phyloP scores from a whole-genome alignment of 2,113 vertebrate genomes.

The Petrocephalus zakoni region DNA sequence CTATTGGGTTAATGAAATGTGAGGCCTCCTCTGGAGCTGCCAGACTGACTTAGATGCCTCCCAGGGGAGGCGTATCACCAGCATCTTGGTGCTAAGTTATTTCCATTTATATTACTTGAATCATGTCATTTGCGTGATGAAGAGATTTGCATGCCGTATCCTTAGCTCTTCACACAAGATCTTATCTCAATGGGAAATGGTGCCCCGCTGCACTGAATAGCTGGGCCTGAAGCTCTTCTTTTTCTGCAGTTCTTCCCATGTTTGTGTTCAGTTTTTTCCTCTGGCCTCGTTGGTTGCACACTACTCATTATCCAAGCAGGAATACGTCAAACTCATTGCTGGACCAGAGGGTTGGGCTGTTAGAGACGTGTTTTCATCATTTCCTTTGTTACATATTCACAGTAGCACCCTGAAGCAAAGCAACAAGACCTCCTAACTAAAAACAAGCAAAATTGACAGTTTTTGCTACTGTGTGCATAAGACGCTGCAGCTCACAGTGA shows the following conservation, averaged over 20 bases:
- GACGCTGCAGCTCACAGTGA: constrained; percentile 26
- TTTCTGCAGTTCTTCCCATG: background rate
- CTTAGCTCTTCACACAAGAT: constrained; percentile 6
- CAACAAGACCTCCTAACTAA: background rate
- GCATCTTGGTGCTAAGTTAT: constrained; percentile 16
- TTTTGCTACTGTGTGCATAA: constrained; percentile 29
- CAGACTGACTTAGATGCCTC: constrained; percentile 15
- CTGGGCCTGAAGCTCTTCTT: background rate
- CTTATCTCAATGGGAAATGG: constrained; percentile 19
- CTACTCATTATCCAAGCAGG: background rate
- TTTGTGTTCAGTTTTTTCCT: background rate
- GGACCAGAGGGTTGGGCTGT: constrained; percentile 7
- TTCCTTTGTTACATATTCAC: background rate
- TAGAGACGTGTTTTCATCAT: background rate
- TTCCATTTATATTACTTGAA: constrained; percentile 21
- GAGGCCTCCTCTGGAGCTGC: constrained; percentile 8
- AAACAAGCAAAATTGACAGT: constrained; percentile 8
- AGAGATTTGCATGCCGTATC: background rate
- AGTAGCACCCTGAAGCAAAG: background rate
- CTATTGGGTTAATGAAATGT: background rate
- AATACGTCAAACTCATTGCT: background rate
- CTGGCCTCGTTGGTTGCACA: background rate
- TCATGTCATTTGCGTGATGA: constrained; percentile 2
- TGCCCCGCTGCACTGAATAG: background rate
- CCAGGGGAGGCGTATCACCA: constrained; percentile 16